phyloP scores from a whole-genome alignment of 2,113 vertebrate species.

The Datnioides undecimradiatus region DNA sequence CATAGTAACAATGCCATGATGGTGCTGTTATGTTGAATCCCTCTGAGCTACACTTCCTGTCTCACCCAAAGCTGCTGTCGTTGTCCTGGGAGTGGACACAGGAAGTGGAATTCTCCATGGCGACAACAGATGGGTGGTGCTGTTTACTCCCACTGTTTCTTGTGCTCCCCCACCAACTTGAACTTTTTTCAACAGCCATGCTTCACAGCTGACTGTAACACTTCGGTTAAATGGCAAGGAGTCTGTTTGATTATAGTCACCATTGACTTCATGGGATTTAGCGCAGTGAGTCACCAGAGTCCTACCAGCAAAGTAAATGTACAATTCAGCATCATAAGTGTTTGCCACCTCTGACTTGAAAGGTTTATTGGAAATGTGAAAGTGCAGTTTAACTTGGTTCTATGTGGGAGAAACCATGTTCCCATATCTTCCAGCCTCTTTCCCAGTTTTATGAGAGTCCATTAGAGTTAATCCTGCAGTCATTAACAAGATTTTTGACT shows the following conservation, averaged over 20 bases:
- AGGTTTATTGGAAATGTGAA: constrained; percentile 12
- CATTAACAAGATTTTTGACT: constrained; percentile 33
- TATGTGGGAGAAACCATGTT: neutral
- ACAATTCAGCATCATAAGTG: neutral
- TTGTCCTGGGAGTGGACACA: constrained; percentile 82
- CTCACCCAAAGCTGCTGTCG: constrained; percentile 71
- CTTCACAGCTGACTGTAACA: constrained; percentile 21
- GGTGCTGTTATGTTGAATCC: constrained; percentile 59
- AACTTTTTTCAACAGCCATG: constrained; percentile 40
- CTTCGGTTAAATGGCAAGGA: neutral
- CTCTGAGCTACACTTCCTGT: constrained; percentile 76
- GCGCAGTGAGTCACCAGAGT: neutral
- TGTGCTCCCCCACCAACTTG: constrained; percentile 21
- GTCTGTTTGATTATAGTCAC: neutral
- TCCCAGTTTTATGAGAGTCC: constrained; percentile 13
- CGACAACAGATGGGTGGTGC: constrained; percentile 72
- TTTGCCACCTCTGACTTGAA: neutral
- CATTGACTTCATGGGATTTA: neutral
- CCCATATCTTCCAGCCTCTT: constrained; percentile 8
- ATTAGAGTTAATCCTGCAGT: constrained; percentile 31
- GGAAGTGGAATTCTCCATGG: constrained; percentile 79
- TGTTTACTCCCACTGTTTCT: constrained; percentile 64
- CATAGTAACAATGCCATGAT: constrained; percentile 37
- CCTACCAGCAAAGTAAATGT: neutral
- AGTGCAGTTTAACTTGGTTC: neutral